A percentile compares a stretch with the other conserved stretches of the same genome.
phyloP scores from a whole-genome alignment of 2,113 vertebrate species.

The Equus quagga region DNA sequence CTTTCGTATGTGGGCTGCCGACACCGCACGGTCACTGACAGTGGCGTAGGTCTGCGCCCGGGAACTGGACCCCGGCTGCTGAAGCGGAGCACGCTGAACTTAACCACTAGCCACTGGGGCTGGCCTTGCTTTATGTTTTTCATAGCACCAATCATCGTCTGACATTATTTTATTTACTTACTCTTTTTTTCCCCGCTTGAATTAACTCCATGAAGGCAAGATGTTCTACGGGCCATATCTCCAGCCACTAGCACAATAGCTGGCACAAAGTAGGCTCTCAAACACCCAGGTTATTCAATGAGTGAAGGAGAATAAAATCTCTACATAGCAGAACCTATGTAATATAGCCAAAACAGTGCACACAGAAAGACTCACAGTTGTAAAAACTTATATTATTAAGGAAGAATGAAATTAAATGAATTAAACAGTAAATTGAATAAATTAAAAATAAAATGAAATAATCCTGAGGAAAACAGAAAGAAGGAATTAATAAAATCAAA shows the following conservation, averaged over 20 bases:
- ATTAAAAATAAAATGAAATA: slow-evolving; percentile 46
- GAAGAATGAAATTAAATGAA: slow-evolving; percentile 28
- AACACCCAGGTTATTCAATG: not conserved
- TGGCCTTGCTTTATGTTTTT: not conserved
- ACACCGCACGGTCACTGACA: too few relatives aligned
- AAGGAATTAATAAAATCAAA: slow-evolving; percentile 23
- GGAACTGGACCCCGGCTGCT: too few relatives aligned
- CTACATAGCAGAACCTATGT: not conserved
- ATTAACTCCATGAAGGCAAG: not conserved
- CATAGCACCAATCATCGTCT: not conserved
- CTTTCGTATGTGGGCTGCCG: too few relatives aligned
- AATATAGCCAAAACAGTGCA: not conserved
- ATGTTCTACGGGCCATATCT: not conserved
- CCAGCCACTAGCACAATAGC: not conserved
- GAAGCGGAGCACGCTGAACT: too few relatives aligned
- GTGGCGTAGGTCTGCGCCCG: too few relatives aligned
- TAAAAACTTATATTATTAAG: not conserved
- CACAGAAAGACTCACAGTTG: not conserved
- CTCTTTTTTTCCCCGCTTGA: not conserved
- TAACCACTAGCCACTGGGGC: too few relatives aligned
- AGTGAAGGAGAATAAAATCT: not conserved
- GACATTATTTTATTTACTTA: not conserved
- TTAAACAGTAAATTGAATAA: slow-evolving; percentile 33
- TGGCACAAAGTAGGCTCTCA: not conserved
- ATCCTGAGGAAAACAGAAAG: not conserved